A percentile compares a stretch with the other conserved stretches of the same genome.
Conservation (phyloP, 2,888 invertebrate species). For the Acronicta psi region DNA sequence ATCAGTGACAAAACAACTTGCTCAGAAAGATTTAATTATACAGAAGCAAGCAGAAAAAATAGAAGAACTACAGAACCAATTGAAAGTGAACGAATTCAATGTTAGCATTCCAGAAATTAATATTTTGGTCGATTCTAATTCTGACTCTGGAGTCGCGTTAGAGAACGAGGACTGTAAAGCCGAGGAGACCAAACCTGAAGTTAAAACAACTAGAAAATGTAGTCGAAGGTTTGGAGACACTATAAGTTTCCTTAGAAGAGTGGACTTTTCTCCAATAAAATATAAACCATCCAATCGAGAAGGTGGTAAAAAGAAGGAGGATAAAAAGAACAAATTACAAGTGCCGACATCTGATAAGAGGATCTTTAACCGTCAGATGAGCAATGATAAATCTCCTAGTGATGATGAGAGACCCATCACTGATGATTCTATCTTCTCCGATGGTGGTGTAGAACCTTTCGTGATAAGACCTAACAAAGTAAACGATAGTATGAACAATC, state of each 20-base stretch:
- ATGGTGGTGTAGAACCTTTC: slow-evolving; percentile 72
- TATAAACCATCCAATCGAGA: slow-evolving; percentile 80
- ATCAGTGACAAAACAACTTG: slow-evolving; percentile 77
- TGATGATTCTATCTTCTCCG: slow-evolving; percentile 75
- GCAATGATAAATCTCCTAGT: slow-evolving; percentile 75
- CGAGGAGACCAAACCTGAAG: slow-evolving; percentile 72
- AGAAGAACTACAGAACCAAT: slow-evolving; percentile 75
- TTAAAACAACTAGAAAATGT: slow-evolving; percentile 78
- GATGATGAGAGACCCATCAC: slow-evolving; percentile 75
- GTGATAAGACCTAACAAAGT: slow-evolving; percentile 78
- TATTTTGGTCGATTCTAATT: slow-evolving; percentile 81
- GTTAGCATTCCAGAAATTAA: slow-evolving; percentile 75
- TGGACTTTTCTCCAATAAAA: slow-evolving; percentile 86
- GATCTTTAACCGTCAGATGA: slow-evolving; percentile 69
- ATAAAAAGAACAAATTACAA: slow-evolving; percentile 78
- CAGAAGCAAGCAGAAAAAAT: slow-evolving; percentile 77
- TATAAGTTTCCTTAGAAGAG: slow-evolving; percentile 82
- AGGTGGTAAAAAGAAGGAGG: slow-evolving; percentile 77
- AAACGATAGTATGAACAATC: slow-evolving; percentile 86
- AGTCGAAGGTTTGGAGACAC: slow-evolving; percentile 84
- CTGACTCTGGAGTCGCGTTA: slow-evolving; percentile 83
- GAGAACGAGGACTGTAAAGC: slow-evolving; percentile 79
- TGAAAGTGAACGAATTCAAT: slow-evolving; percentile 65
- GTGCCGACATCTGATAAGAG: slow-evolving; percentile 70
- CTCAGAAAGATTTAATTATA: slow-evolving; percentile 81